phyloP scores from a whole-genome alignment of 1,140 invertebrate genomes.

The Brachionus rotundiformis region DNA sequence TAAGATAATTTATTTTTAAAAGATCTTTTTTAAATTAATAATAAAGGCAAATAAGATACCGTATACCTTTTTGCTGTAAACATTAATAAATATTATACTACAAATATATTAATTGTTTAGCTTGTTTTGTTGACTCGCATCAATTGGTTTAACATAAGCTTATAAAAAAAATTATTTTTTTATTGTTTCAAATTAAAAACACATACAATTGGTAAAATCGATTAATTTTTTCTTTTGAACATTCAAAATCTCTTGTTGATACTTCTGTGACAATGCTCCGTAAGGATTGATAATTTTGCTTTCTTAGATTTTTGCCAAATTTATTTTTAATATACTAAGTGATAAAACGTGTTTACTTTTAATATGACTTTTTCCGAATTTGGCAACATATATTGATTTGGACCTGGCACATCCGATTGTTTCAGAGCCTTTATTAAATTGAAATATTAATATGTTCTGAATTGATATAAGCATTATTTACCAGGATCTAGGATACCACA shows the following conservation, averaged over 20 bases:
- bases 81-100: no score
- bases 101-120: no score
- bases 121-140: background rate
- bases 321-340: no score
- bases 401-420: constrained; percentile 5
- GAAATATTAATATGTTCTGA: no score
- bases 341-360: no score
- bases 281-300: constrained; percentile 45
- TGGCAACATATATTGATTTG: constrained; percentile 46
- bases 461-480: background rate
- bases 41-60: no score
- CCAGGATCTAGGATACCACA: constrained; percentile 30
- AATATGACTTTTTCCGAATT: constrained; percentile 49
- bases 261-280: constrained; percentile 35
- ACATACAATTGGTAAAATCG: constrained; percentile 31
- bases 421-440: background rate
- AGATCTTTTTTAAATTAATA: no score
- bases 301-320: background rate
- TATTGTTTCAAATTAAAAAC: background rate
- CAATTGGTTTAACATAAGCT: constrained; percentile 27
- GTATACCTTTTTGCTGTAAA: no score
- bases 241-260: constrained; percentile 48
- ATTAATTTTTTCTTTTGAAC: constrained; percentile 38
- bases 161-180: background rate
- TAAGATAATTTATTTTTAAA: no score